Base-by-base conservation (phyloP, 2,888 invertebrate species). In the Andricus quercusramuli region DNA sequence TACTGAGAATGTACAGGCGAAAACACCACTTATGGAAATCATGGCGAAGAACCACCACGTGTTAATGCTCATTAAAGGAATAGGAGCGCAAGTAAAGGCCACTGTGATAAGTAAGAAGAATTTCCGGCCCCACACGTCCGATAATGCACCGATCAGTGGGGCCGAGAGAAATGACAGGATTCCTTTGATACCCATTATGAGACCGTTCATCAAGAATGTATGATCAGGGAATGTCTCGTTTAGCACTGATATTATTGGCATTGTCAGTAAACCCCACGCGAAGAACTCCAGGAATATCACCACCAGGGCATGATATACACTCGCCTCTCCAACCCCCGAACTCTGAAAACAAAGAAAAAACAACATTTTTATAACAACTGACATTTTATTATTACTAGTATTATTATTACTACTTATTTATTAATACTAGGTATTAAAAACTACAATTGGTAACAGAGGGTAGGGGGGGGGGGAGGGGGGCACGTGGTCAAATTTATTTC, bases 41-140 rank as follows among this genome's bases (percentile, higher is more conserved):
- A 99, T 97, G 82, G 99, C 98, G 94, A 99, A 99, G 94, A 99
- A 99, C 98, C 98, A 99, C 98, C 98, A 99, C 76, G 99, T 98
- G 94, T 99, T 99, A 92, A 99, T 97, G 90, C 98, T 98, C 98
- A 99, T 99, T 83, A 99, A 95, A 79, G 99, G 99, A 92, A 99
- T 99, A 78, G 99, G 99, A 88, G 97, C 97, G 94, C 99, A 99
- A 62, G 99, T 99, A 94, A 99, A 99, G 93, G 99, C 98, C 90
- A 99, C 99, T 77, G 99, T 99, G 90, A 99, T 96, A 85, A 99
- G 95, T 83, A 99, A 95, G 94, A 99, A 99, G 93, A 99, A 97
- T 93, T 99, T 99, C 88, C 99, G 95, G 78, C 99, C 99, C 97
- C 99, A 99, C 81, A 99, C 97, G 94, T 99, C 99, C 41, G 99